Base-by-base conservation (phyloP, 2,113 vertebrate species). In the Crotophaga sulcirostris region DNA sequence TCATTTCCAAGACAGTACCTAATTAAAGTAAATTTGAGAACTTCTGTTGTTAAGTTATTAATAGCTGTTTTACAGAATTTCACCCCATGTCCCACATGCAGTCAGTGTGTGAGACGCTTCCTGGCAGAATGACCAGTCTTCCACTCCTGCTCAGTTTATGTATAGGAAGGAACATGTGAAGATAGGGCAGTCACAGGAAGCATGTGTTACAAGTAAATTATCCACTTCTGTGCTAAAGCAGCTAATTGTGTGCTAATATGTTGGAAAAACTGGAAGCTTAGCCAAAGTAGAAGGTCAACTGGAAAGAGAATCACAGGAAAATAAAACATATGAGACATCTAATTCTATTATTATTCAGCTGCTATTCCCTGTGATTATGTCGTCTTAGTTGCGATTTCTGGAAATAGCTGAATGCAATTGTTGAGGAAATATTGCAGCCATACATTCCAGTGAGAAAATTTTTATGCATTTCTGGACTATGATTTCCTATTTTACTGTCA, bases 11-110 rank as follows among this genome's bases (percentile, higher is more conserved):
- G 36, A 9, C 24, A 36, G 34, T n/a, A 44, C 3, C 12, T 24
- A n/a, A 31, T 20, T 62, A n/a, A 67, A 81, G 23, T n/a, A 60
- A 34, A 17, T 29, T 36, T 70, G 52, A 13, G 52, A 73, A 58
- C 7, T 33, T 44, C 5, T 26, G 11, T 60, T 84, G 3, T 24
- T 49, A 11, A 42, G 6, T 45, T 72, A 26, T 51, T 56, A 77
- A 63, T 20, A 76, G 16, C 8, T 47, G 7, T 67, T 83, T 60
- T 44, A 87, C 24, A 31, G 33, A 52, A 49, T 77, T 59, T 60
- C 18, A 26, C 21, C 1, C 1, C 1, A 0, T 55, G 49, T 26
- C 14, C 26, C 63, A 34, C 0, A 0, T 75, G 12, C 8, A 75
- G 38, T 20, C 31, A 49, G 23, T 42, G 15, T 51, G 26, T 66